Evolutionary conservation across 2,113 vertebrate species (phyloP), one percentile per base, ranked within the genome.

Genomic region (Semnornis frantzii): DNA sequence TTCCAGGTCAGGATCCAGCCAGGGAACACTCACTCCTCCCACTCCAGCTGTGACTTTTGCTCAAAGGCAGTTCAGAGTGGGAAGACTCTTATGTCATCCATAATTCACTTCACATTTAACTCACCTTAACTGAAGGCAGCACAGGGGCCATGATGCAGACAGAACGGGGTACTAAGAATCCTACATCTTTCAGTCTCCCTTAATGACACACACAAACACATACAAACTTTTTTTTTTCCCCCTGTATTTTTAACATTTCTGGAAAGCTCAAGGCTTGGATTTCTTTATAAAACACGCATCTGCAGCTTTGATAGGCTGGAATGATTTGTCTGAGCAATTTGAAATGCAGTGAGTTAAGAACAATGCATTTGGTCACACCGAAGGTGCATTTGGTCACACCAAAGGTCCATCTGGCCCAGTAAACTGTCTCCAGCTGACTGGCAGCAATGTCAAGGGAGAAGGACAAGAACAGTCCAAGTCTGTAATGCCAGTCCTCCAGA

Each of bases 1-100:
- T 92, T 89, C 52, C 77, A 78, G 78, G 87, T 87, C 94, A 87
- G 73, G 31, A 90, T 73, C 57, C 30, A 91, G 85, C 79, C 85
- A 89, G 72, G 66, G 24, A 78, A 85, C 52, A 89, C 69, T 4
- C 62, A 21, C 14, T 82, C 20, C 34, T 69, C 70, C 54, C n/a
- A 44, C 37, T 74, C 55, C 48, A 69, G 46, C 34, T 9, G 3
- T 6, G 10, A 48, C 64, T 75, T 85, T 64, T 65, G 28, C 37
- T 91, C 33, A 37, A 39, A 86, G 18, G 24, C 65, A 60, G 42
- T 48, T 89, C 37, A 31, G 16, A 14, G 60, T 50, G 7, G 87
- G 24, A 80, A 63, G 50, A 69, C 21, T 46, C 54, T 42, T 42
- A 46, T 69, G 78, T 14, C 59, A 63, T 66, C 28, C 14, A 17